These are phyloP conservation scores for Scytalopus superciliaris DNA, from an alignment of 2,113 vertebrate genomes.

Conservation along the genomic window DNA sequence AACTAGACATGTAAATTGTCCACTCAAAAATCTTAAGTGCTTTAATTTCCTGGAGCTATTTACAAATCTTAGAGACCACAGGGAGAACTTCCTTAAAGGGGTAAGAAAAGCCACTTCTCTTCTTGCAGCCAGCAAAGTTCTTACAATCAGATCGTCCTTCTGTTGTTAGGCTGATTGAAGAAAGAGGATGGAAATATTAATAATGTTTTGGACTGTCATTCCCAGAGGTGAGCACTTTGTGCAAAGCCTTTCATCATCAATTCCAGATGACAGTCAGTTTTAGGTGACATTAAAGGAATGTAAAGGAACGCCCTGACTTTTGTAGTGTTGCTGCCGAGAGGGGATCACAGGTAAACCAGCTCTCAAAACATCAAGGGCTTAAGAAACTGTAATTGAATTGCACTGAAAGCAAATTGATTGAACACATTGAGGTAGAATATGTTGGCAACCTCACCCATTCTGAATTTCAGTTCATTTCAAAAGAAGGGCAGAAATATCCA, in stretches of 20 bases:
- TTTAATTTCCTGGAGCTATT: constrained; percentile 39
- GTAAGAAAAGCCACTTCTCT: constrained; percentile 30
- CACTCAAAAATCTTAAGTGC: constrained; percentile 7
- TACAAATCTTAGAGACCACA: constrained; percentile 2
- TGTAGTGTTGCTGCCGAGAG: background rate
- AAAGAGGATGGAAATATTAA: background rate
- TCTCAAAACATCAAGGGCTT: background rate
- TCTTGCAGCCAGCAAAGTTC: background rate
- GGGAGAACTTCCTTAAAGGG: constrained; percentile 49
- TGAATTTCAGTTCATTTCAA: background rate
- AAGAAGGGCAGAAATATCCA: background rate
- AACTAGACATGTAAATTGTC: background rate
- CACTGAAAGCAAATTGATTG: background rate
- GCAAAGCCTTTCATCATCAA: background rate
- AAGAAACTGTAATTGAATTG: background rate
- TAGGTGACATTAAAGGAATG: background rate
- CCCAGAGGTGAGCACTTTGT: background rate
- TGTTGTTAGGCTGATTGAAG: background rate
- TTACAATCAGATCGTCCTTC: background rate
- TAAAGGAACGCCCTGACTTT: background rate
- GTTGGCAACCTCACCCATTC: background rate
- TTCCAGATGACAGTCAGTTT: background rate
- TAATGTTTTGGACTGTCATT: background rate
- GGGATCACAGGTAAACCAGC: background rate
- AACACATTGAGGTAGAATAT: background rate